Conservation (phyloP, 1,140 invertebrate species). For the Cydia amplana region DNA sequence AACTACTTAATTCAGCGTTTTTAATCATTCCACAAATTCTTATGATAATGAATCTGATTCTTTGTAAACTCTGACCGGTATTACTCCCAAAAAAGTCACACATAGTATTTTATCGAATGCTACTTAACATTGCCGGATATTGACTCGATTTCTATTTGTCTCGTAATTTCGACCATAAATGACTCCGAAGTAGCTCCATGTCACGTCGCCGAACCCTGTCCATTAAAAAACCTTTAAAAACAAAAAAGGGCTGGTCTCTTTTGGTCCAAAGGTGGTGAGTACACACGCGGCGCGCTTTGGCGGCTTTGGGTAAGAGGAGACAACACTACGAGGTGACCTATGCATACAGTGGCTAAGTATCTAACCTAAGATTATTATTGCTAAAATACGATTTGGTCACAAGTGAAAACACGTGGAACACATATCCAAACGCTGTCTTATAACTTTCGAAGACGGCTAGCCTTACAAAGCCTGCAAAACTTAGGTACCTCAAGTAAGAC, state of each 20-base stretch:
- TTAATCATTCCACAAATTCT: no score
- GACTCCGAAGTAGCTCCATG: conserved; percentile 15
- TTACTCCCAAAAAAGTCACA: not conserved
- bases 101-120: not conserved
- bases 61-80: not conserved
- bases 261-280: conserved; percentile 17
- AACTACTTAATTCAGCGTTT: no score
- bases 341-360: conserved; percentile 7
- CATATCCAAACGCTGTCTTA: no score
- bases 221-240: conserved; percentile 30
- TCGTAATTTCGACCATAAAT: conserved; percentile 27
- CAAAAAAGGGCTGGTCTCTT: conserved; percentile 28
- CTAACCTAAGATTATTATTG: conserved; percentile 5
- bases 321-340: not conserved
- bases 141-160: conserved; percentile 8
- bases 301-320: conserved; percentile 3
- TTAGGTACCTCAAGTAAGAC: no score
- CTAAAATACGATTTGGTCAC: not conserved
- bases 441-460: no score
- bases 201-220: conserved; percentile 20
- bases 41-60: not conserved
- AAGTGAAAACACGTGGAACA: no score
- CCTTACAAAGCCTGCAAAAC: no score
- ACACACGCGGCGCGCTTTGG: conserved; percentile 23
- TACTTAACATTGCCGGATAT: conserved; percentile 20